Base-by-base conservation (phyloP, 2,888 invertebrate genomes). In the Caenorhabditis virilis region DNA sequence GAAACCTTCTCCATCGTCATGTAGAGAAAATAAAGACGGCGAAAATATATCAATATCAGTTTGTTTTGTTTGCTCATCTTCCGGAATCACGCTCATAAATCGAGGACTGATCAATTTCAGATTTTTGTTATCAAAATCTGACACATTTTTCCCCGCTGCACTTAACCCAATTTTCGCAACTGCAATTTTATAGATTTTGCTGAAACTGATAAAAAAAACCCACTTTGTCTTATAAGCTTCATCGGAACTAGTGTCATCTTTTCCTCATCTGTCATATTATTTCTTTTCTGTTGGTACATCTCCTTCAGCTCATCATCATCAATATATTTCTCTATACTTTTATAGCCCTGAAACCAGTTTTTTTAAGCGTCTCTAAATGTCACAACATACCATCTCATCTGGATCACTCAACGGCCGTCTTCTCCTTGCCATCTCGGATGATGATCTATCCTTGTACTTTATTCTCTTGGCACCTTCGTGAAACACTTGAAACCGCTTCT, bases 141-240 rank as follows among this genome's bases (percentile, higher is more conserved):
- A 43, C 7, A 49, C 52, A 35, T 75, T 72, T 18, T 65, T 38
- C 0, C 73, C 73, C 1, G 51, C 42, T 43, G 74, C 18, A 11
- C 54, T 48, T 4, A 69, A 27, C 6, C 61, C 66, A 2, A 75
- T 30, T 39, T 75, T 73, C 2, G 69, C 57, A 22, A 54, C 61
- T 62, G 22, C 23, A n/a, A n/a, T n/a, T n/a, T n/a, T n/a, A n/a
- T n/a, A n/a, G n/a, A n/a, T n/a, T n/a, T n/a, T n/a, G n/a, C n/a
- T n/a, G n/a, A n/a, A n/a, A n/a, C n/a, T 30, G 13, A 30, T 30
- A 9, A 9, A 30, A 30, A 30, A 30, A 30, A 30, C 6, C 6
- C 6, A 16, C 45, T 60, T 13, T 69, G 45, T 36, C 68, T 23
- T 15, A 69, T 64, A 13, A 69, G 25, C 18, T 61, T 42, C 20